Evolutionary conservation across 2,888 invertebrate genomes (phyloP).

Genomic region (Dermolepida albohirtum): DNA sequence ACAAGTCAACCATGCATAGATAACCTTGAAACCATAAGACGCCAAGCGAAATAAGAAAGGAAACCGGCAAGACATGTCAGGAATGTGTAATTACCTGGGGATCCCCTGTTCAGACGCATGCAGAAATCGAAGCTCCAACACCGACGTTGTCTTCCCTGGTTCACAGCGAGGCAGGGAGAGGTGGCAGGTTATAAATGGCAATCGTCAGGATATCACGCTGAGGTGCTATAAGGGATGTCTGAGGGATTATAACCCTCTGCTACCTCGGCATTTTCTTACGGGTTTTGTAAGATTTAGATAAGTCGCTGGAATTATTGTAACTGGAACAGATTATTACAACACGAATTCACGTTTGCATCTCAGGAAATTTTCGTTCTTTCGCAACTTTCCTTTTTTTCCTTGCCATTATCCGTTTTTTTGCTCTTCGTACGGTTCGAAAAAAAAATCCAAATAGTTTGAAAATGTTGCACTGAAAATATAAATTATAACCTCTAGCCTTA

Average conservation of each 20-base stretch:
- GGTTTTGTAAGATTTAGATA: slow-evolving; percentile 36
- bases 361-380: too few relatives aligned
- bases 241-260: slow-evolving; percentile 39
- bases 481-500: too few relatives aligned
- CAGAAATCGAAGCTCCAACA: slow-evolving; percentile 27
- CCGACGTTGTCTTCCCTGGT: neutral
- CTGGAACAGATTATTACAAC: slow-evolving; percentile 30
- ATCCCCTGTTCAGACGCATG: slow-evolving; percentile 16
- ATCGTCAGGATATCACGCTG: slow-evolving; percentile 39
- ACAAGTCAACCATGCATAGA: neutral
- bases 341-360: slow-evolving; percentile 1
- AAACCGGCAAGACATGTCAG: slow-evolving; percentile 5
- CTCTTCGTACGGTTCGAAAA: too few relatives aligned
- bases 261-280: slow-evolving; percentile 33
- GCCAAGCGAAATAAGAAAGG: neutral
- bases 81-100: slow-evolving; percentile 31
- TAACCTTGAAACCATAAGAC: slow-evolving; percentile 20
- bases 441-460: too few relatives aligned
- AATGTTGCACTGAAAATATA: too few relatives aligned
- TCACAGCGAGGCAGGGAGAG: neutral
- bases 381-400: too few relatives aligned
- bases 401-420: too few relatives aligned
- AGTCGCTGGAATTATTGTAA: slow-evolving; percentile 32
- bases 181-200: slow-evolving; percentile 38
- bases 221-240: slow-evolving; percentile 33